Base-by-base conservation (phyloP, 2,797 vertebrate genomes). In the Botia kubotai region DNA sequence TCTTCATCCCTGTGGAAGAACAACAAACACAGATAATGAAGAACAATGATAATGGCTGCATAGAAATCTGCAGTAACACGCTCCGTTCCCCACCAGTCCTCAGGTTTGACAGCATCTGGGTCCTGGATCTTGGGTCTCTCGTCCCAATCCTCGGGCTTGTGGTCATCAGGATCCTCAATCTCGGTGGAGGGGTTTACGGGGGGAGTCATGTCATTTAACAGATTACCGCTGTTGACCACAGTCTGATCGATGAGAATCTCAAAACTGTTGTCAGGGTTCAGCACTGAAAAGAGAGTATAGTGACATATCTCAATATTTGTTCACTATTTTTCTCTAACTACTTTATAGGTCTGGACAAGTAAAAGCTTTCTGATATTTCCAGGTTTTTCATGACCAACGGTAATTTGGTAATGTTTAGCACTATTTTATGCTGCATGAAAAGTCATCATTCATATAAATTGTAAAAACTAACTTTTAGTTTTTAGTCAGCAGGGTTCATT, bases 81-180 rank as follows among this genome's bases (percentile, higher is more conserved):
- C 43, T 46, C 43, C 10, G 17, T 2, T 13, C 8, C 69, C 46
- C 21, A 82, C 98, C 98, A 99, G 88, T 99, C 97, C 16, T 98
- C 97, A 0, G 98, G 98, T 84, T 99, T 99, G 83, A 93, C 87
- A 17, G 98, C 96, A 73, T 96, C 94, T 0, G 97, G 97, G 89
- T 99, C 98, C 85, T 97, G 93, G 86, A 99, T 97, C 92, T 98
- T 99, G 21, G 98, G 93, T 83, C 96, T 96, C 89, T 99, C 98
- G 73, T 99, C 97, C 98, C 98, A 99, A 87, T 99, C 97, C 75
- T 99, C 98, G 0, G 98, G 98, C 48, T 99, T 99, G 78, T 92
- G 93, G 89, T 99, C 97, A 39, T 98, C 95, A 0, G 97, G 97
- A 84, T 99, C 98, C 84, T 99, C 97, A 52, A 99, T 98, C 93